Percentiles rank a stretch among this genome's conserved stretches.
phyloP scores from a whole-genome alignment of 1,140 invertebrate genomes.

The Saccostrea echinata region DNA sequence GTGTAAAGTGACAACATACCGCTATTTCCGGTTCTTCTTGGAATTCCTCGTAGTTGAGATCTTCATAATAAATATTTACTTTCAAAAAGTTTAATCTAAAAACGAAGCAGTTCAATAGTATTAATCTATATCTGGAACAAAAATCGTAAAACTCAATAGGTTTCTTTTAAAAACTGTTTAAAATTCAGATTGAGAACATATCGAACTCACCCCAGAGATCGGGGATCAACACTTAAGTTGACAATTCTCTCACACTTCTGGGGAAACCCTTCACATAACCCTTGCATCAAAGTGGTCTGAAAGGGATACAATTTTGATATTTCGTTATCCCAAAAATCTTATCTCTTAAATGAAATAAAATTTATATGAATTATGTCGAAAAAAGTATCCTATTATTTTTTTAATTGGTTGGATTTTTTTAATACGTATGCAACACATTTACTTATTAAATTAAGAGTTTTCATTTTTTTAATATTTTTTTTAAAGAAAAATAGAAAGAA shows the following conservation, averaged over 20 bases:
- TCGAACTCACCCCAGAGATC: background rate
- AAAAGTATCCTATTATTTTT: too few relatives aligned
- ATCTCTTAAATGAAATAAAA: too few relatives aligned
- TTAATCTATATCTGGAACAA: background rate
- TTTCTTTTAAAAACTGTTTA: background rate
- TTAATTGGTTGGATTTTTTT: too few relatives aligned
- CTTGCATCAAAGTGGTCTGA: slow-evolving; percentile 41
- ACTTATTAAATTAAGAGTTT: background rate
- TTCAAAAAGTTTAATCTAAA: slow-evolving; percentile 60
- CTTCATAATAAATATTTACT: slow-evolving; percentile 65
- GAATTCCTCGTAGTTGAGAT: slow-evolving; percentile 65
- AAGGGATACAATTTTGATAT: background rate
- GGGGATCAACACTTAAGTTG: background rate
- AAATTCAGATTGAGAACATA: background rate
- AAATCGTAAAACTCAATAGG: background rate
- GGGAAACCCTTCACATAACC: slow-evolving; percentile 27
- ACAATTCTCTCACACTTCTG: background rate
- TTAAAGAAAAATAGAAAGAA: background rate
- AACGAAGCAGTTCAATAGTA: background rate
- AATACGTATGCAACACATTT: too few relatives aligned
- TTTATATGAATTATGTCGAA: too few relatives aligned
- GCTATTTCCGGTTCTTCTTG: slow-evolving; percentile 63
- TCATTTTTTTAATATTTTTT: background rate
- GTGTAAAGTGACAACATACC: slow-evolving; percentile 44
- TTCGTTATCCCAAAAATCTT: too few relatives aligned